Conservation (phyloP, 1,140 invertebrate species). For the Rhagoletis pomonella region DNA sequence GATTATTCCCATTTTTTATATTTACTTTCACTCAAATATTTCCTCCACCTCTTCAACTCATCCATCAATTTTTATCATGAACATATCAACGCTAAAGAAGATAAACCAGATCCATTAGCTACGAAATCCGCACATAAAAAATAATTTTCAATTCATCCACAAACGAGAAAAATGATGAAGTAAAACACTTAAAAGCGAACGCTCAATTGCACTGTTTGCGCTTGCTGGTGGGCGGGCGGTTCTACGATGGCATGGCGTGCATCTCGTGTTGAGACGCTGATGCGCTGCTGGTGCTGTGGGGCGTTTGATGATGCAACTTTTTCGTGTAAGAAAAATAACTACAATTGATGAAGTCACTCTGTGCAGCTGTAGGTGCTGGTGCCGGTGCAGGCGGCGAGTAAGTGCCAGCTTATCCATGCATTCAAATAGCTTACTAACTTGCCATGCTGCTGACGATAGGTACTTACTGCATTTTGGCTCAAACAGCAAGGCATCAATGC, state of each 20-base stretch:
- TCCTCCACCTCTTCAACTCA: background rate
- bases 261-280: background rate
- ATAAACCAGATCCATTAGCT: conserved; percentile 46
- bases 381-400: background rate
- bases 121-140: conserved; percentile 25
- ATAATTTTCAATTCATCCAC: conserved; percentile 37
- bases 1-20: background rate
- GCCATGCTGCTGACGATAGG: background rate
- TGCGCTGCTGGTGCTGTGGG: background rate
- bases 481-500: background rate
- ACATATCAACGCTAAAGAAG: conserved; percentile 14
- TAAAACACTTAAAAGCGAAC: conserved; percentile 23
- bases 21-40: background rate
- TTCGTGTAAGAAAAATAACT: background rate
- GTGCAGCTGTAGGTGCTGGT: background rate
- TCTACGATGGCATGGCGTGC: background rate
- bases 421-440: conserved; percentile 15
- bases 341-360: conserved; percentile 39
- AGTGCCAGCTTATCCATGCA: conserved; percentile 27
- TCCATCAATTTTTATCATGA: conserved; percentile 45
- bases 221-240: background rate
- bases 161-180: conserved; percentile 38
- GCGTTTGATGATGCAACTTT: conserved; percentile 26
- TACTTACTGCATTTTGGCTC: background rate
- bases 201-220: conserved; percentile 11